Evolutionary conservation across 2,888 invertebrate species (phyloP).

Genomic region (Orthosia gothica): DNA sequence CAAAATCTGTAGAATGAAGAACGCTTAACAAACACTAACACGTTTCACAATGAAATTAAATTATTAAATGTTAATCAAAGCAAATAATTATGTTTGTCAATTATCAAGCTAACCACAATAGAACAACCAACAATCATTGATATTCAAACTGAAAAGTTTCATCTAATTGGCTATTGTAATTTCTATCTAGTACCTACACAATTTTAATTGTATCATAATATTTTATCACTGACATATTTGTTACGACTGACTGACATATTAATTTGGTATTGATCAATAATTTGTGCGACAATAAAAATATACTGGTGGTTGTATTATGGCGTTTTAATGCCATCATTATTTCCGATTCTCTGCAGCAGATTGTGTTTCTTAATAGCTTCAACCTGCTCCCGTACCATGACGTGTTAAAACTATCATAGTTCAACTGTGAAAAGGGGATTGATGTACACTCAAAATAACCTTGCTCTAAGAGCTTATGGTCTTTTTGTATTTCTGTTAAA

Average conservation of each 20-base stretch:
- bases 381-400: no score
- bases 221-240: not conserved
- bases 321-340: no score
- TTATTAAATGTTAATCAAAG: not conserved
- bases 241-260: not conserved
- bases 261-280: slow-evolving; percentile 1
- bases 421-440: no score
- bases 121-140: slow-evolving; percentile 11
- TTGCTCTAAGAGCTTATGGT: no score
- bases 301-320: no score
- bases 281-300: not conserved
- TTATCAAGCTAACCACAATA: slow-evolving; percentile 19
- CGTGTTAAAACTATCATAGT: no score
- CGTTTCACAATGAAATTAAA: not conserved
- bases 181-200: not conserved
- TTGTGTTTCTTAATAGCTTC: no score
- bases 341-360: no score
- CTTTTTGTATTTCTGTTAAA: no score
- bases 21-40: not conserved
- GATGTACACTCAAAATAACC: no score
- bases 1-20: not conserved
- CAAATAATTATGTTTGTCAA: slow-evolving; percentile 17
- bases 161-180: slow-evolving; percentile 24
- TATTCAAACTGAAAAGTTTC: slow-evolving; percentile 13
- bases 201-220: slow-evolving; percentile 19